A percentile compares a stretch with the other conserved stretches of the same genome.
Conservation (phyloP, 2,113 vertebrate species). For the Helogale parvula region DNA sequence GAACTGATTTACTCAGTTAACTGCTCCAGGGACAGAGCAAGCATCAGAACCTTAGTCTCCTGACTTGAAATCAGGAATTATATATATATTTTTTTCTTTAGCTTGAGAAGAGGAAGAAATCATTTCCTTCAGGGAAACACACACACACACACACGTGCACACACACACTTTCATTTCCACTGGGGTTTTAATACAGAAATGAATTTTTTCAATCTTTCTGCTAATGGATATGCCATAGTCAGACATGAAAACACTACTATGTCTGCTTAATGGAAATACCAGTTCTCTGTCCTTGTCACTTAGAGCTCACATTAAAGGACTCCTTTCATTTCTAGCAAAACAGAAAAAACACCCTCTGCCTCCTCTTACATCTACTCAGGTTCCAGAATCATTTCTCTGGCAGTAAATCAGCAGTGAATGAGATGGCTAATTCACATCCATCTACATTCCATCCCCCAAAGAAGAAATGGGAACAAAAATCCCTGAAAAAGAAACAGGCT, state of each 20-base stretch:
- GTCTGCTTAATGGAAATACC: constrained; percentile 81
- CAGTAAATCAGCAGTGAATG: constrained; percentile 73
- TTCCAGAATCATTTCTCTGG: constrained; percentile 64
- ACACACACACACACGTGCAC: too few relatives aligned
- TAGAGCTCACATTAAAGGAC: constrained; percentile 63
- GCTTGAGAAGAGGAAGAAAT: constrained; percentile 58
- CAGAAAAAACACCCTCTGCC: constrained; percentile 68
- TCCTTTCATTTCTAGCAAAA: constrained; percentile 72
- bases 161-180: constrained; percentile 39
- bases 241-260: constrained; percentile 71
- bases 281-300: constrained; percentile 76
- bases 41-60: neutral
- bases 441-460: neutral
- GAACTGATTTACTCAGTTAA: neutral
- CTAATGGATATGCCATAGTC: constrained; percentile 82
- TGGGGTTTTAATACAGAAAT: constrained; percentile 55
- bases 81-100: constrained; percentile 50
- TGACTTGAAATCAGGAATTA: neutral
- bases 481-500: neutral
- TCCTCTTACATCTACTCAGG: constrained; percentile 49
- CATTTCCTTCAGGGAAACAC: constrained; percentile 50
- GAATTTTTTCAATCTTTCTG: constrained; percentile 71
- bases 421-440: constrained; percentile 19
- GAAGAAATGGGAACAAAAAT: constrained; percentile 51
- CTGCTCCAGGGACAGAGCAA: neutral